Percentiles rank a stretch among this genome's conserved stretches.
Evolutionary conservation across 2,797 vertebrate species (phyloP).

Genomic region (Sebastes itinus): DNA sequence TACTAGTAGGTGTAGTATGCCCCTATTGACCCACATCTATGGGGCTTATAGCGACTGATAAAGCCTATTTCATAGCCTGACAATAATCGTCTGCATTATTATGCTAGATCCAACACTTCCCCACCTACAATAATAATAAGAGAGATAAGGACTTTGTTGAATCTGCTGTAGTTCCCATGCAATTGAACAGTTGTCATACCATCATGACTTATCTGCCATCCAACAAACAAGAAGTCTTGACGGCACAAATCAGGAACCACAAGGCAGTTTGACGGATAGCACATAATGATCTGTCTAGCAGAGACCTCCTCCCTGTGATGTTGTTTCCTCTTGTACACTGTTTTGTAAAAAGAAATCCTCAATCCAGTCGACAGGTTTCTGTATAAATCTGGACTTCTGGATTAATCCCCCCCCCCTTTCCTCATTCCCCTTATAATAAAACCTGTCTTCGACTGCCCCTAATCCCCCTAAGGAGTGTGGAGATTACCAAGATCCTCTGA

Average conservation of each 20-base stretch:
- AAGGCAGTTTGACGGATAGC: not conserved
- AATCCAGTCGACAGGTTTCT: constrained; percentile 51
- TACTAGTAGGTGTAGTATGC: no score
- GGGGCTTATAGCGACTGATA: no score
- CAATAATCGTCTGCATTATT: no score
- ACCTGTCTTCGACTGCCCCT: constrained; percentile 69
- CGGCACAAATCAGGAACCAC: not conserved
- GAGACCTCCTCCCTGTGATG: not conserved
- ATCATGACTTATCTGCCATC: not conserved
- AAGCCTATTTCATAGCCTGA: no score
- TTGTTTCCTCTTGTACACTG: not conserved
- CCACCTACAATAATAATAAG: not conserved
- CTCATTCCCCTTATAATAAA: constrained; percentile 57
- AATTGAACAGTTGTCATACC: not conserved
- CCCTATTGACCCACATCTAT: no score
- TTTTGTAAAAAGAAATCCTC: constrained; percentile 18
- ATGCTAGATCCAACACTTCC: not conserved
- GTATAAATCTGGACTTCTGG: constrained; percentile 65
- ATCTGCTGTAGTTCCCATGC: not conserved
- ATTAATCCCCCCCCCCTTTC: constrained; percentile 53
- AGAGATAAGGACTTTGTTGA: not conserved
- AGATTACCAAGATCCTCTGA: constrained; percentile 72
- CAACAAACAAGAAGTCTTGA: not conserved
- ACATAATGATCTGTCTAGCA: not conserved
- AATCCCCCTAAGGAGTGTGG: constrained; percentile 69